Base-by-base conservation (phyloP, 2,113 vertebrate genomes). In the Alouatta palliata region DNA sequence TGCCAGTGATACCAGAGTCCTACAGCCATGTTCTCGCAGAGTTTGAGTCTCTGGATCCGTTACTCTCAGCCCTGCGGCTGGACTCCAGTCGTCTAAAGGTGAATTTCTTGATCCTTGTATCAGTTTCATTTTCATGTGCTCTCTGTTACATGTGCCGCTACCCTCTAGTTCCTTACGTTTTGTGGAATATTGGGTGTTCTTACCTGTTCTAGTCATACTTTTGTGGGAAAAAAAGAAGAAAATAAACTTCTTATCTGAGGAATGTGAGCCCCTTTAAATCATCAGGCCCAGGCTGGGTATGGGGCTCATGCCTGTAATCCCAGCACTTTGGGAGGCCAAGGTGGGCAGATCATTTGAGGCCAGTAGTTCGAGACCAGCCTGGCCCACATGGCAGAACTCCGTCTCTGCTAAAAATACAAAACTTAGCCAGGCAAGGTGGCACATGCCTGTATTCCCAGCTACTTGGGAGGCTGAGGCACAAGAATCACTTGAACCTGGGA, bases 71-170 rank as follows among this genome's bases (percentile, higher is more conserved):
- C 0, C 99, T 99, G n/a, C 99, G 99, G 30, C 98, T 99, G 80
- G 99, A 99, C 98, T 99, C 99, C 2, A 99, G 99, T 97, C 99
- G 99, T 54, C 98, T 99, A 47, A 99, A 99, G 99, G 99, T 99
- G 88, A 98, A 85, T 94, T 97, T 96, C 27, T 91, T 88, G 8
- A 90, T 92, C 27, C 49, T 58, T 32, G 0, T 79, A 40, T 73
- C 61, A 47, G 37, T 64, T 87, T 90, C n/a, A 45, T 94, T 90
- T 86, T 96, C n/a, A 47, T 37, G 27, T 58, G 1, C 32, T 76
- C 2, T 90, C 6, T 79, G 6, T 82, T 75, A 30, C 3, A 35
- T 92, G 30, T 79, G 45, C 32, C 17, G 12, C 17, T 68, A 3
- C 3, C 12, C 6, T 79, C 13, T 54, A n/a, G 27, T 79, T 87